Base-by-base conservation (phyloP, 2,797 vertebrate genomes). In the Acipenser transmontanus region DNA sequence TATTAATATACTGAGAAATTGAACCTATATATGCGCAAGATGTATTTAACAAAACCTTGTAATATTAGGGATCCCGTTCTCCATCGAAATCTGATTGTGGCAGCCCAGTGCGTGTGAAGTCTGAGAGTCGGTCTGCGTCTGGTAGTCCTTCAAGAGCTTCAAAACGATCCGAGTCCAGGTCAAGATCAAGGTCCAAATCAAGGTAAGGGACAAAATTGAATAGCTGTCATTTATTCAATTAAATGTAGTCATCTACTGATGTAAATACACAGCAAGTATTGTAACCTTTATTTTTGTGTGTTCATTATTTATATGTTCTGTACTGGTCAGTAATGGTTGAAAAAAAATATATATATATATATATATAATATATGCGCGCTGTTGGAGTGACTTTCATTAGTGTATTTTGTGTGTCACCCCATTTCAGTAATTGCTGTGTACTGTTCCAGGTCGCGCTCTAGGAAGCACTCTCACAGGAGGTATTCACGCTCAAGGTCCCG, bases 81-180 rank as follows among this genome's bases (percentile, higher is more conserved):
- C 93, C 89, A 76, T 93, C 92, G 84, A 97, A 96, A 92, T 96
- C 92, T 78, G 92, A 92, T 81, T 88, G 82, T 76, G 93, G 91
- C 79, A 97, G 93, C 87, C 92, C 92, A 82, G 88, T 87, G 84
- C 90, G 87, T 78, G 91, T 86, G 80, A 95, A 95, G 90, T 93
- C 90, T 48, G 89, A 90, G 87, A 95, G 93, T 89, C 91, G 92
- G 77, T 96, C 96, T 72, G 89, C 86, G 83, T 93, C 94, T 73
- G 91, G 85, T 75, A 96, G 92, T 84, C 92, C 90, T 47, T 92
- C 93, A 70, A 85, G 86, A 73, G 92, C 87, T 75, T 91, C 92
- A 79, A 96, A 95, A 80, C 91, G 80, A 60, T 94, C 95, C 20
- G 89, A 91, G 63, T 98, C 95, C 17, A 91, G 87, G 73, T 97